Conservation (phyloP, 2,113 vertebrate genomes). For the Passer domesticus region DNA sequence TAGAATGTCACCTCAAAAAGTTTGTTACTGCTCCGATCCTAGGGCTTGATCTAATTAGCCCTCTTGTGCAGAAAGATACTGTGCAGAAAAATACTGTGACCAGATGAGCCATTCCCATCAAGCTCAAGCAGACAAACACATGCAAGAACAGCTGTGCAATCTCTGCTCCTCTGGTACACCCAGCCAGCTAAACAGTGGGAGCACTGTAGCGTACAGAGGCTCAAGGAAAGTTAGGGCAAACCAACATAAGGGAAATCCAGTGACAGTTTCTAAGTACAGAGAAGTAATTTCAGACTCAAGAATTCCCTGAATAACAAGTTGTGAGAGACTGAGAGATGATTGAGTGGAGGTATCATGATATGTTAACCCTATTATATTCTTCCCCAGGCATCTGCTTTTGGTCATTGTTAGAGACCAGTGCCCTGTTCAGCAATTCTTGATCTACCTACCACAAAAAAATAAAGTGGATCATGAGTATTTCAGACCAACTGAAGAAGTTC, state of each 20-base stretch:
- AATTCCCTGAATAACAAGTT: background rate
- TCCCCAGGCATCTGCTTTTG: conserved; percentile 13
- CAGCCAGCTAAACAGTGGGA: background rate
- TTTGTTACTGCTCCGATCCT: background rate
- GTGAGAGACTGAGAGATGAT: background rate
- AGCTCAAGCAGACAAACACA: background rate
- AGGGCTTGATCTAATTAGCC: background rate
- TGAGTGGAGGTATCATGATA: background rate
- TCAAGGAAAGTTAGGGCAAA: background rate
- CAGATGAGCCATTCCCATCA: background rate
- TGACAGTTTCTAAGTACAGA: background rate
- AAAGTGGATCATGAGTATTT: background rate
- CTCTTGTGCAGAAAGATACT: background rate
- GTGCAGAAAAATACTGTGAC: background rate
- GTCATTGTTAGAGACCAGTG: background rate
- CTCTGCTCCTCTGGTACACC: background rate
- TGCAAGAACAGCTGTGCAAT: background rate
- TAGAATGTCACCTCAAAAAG: background rate
- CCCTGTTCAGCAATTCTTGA: background rate
- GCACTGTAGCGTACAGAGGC: background rate
- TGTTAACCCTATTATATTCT: background rate
- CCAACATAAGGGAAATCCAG: background rate
- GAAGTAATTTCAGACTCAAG: background rate
- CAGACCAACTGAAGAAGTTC: background rate
- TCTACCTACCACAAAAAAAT: background rate